phyloP scores from a whole-genome alignment of 2,797 vertebrate species.

The Acanthornis magna region DNA sequence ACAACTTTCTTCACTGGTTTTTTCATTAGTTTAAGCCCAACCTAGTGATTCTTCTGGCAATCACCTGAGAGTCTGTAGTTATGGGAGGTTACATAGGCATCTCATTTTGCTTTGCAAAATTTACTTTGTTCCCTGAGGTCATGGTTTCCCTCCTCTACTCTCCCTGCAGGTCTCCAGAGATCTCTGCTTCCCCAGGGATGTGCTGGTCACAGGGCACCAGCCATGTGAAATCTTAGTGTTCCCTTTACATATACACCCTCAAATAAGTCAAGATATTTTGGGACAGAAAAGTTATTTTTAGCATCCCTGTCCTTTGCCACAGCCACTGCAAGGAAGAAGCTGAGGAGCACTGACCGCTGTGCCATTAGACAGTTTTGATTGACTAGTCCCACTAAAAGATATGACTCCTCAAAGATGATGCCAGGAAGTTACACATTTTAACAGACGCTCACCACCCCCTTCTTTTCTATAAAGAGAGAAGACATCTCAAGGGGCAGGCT shows the following conservation, averaged over 20 bases:
- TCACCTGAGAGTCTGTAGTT: not conserved
- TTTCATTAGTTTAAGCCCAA: constrained; percentile 14
- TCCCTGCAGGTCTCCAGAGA: not conserved
- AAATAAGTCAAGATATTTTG: not conserved
- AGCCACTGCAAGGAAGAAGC: not conserved
- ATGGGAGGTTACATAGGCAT: not conserved
- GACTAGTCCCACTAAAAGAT: not conserved
- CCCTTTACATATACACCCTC: not conserved
- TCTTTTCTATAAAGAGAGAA: constrained; percentile 57
- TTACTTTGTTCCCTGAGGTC: not conserved
- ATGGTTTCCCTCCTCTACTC: not conserved
- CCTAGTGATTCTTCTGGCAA: constrained; percentile 8
- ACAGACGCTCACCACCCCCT: constrained; percentile 26
- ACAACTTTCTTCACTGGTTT: not conserved
- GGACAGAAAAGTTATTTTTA: constrained; percentile 10
- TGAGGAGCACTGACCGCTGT: not conserved
- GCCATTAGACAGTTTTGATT: not conserved
- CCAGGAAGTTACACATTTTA: constrained; percentile 1
- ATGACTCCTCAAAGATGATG: not conserved
- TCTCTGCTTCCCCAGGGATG: not conserved
- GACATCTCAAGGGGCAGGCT: constrained; percentile 17
- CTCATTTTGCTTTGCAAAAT: not conserved
- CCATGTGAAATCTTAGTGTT: not conserved
- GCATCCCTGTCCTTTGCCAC: not conserved
- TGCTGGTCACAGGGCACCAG: not conserved